Evolutionary conservation across 2,113 vertebrate genomes (phyloP), one percentile per base, ranked within the genome.

Genomic region (Psophia crepitans): DNA sequence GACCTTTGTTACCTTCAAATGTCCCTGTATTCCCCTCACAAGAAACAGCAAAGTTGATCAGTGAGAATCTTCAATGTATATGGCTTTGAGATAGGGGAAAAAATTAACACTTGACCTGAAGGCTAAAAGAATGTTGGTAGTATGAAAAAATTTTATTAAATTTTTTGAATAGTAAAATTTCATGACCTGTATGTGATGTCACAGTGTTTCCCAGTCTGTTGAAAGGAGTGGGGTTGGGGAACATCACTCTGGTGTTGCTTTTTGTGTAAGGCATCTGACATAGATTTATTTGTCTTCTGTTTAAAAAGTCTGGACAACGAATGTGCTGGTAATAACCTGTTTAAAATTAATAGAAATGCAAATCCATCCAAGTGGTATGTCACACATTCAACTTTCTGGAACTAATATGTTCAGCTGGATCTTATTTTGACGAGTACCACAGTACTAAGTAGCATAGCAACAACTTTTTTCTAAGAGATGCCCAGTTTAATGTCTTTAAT

Each of bases 291-390:
- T 48, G 6, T 53, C 39, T 57, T 27, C 22, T 5, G 44, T 68
- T 83, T 39, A 53, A 12, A 66, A 56, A 61, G 6, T 56, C 33
- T 77, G 44, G 84, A 74, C 51, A 61, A 61, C 37, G 37, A 77
- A 69, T 26, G 12, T 80, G 27, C n/a, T 61, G 24, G 35, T 76
- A 77, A 81, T 81, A 63, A 75, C 14, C 53, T 86, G 17, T 39
- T 91, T n/a, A 76, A 93, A 85, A 91, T 27, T 63, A 84, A 74
- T 65, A 76, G 66, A 57, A 94, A 93, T 84, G 46, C 41, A 95
- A 74, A 87, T 84, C 11, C 12, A 51, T 89, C 84, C 37, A 84
- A 94, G 89, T 81, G 28, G 12, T 30, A 13, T 44, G 32, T 44
- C 54, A 81, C 37, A 48, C 8, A 27, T 14, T 89, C 28, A 61